These are phyloP conservation scores for Xylota segnis DNA, from an alignment of 2,888 invertebrate genomes.

Conservation along the genomic window DNA sequence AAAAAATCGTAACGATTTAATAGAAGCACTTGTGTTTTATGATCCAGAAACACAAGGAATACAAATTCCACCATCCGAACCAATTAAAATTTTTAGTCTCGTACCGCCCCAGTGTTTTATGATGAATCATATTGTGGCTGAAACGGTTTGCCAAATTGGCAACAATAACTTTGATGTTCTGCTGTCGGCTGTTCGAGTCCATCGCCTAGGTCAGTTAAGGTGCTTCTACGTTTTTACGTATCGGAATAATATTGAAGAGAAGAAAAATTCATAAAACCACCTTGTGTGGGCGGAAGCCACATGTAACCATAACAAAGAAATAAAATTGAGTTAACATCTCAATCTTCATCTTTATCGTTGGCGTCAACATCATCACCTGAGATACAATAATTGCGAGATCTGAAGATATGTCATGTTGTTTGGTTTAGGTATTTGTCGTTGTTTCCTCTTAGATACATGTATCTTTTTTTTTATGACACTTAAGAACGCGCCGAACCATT, in stretches of 20 bases:
- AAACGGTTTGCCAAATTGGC: constrained; percentile 15
- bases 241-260: neutral
- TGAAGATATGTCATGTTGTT: constrained; percentile 6
- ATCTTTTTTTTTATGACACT: constrained; percentile 15
- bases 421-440: constrained; percentile 4
- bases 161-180: constrained; percentile 19
- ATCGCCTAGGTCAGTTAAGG: constrained; percentile 20
- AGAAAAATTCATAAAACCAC: neutral
- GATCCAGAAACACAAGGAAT: constrained; percentile 8
- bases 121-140: constrained; percentile 15
- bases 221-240: neutral
- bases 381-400: constrained; percentile 10
- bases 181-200: neutral
- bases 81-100: constrained; percentile 26
- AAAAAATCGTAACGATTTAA: neutral
- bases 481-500: constrained; percentile 8
- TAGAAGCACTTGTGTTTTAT: constrained; percentile 8
- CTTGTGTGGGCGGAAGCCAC: neutral
- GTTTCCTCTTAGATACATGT: neutral
- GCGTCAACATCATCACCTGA: constrained; percentile 17
- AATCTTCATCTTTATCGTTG: neutral
- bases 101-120: constrained; percentile 7
- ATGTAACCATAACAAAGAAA: constrained; percentile 1
- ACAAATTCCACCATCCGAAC: neutral
- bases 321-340: constrained; percentile 14